Evolutionary conservation across 2,797 vertebrate species (phyloP).

Genomic region (Diglossa cyanea): DNA sequence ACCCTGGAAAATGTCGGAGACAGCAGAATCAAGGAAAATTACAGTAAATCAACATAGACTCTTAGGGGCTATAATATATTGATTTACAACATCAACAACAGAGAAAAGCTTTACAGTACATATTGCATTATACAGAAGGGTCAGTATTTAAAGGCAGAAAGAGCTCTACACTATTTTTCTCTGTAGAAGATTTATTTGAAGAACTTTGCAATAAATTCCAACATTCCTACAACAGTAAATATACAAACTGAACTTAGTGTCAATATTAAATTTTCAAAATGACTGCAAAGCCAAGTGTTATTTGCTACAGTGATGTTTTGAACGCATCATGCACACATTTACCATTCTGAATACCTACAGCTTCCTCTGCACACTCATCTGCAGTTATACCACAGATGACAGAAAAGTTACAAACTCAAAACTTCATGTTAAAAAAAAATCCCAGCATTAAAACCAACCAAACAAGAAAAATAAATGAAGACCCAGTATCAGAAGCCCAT

Average conservation of each 20-base stretch:
- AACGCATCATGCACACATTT: not conserved
- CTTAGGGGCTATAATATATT: not conserved
- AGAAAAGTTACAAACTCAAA: not conserved
- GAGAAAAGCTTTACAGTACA: not conserved
- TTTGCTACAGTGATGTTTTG: not conserved
- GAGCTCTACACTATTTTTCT: not conserved
- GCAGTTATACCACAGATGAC: not conserved
- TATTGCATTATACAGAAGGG: not conserved
- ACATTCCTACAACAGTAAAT: not conserved
- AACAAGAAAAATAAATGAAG: not conserved
- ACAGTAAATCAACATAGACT: not conserved
- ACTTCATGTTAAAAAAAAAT: not conserved
- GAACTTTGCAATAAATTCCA: not conserved
- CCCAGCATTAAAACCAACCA: not conserved
- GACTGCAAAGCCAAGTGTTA: not conserved
- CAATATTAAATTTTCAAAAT: not conserved
- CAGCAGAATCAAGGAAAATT: not conserved
- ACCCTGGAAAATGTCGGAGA: not conserved
- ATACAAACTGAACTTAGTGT: not conserved
- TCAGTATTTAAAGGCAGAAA: not conserved
- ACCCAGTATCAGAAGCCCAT: not conserved
- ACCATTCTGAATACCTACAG: not conserved
- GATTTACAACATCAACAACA: not conserved
- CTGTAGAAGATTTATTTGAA: not conserved
- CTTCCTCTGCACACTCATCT: not conserved